Evolutionary conservation across 2,113 vertebrate species (phyloP).

Genomic region (Bufo bufo): DNA sequence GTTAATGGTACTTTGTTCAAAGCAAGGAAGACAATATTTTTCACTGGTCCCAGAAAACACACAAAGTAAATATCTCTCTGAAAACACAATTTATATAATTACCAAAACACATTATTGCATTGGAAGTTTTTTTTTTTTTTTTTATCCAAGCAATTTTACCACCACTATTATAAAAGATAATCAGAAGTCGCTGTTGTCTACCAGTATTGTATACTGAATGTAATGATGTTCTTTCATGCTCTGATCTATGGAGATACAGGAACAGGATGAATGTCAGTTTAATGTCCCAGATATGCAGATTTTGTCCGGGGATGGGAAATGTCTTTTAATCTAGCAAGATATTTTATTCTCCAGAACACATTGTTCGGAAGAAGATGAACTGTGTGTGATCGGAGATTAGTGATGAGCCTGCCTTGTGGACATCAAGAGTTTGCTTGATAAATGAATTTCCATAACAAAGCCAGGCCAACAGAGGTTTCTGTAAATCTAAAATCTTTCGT

Average conservation of each 20-base stretch:
- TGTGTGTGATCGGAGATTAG: slow-evolving; percentile 46
- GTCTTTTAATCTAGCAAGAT: slow-evolving; percentile 40
- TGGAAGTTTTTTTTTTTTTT: neutral
- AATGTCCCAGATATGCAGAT: slow-evolving; percentile 35
- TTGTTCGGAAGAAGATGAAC: slow-evolving; percentile 30
- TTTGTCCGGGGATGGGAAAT: slow-evolving; percentile 16
- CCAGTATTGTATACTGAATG: neutral
- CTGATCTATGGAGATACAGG: slow-evolving; percentile 31
- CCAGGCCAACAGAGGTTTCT: neutral
- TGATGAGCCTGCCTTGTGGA: slow-evolving; percentile 37
- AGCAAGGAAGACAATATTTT: neutral
- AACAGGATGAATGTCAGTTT: neutral
- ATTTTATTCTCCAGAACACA: slow-evolving; percentile 41
- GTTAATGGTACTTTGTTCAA: neutral
- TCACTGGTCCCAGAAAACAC: neutral
- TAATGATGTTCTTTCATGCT: slow-evolving; percentile 12
- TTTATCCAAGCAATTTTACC: neutral
- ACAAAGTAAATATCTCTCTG: neutral
- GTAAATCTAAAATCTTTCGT: neutral
- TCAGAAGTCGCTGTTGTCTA: neutral
- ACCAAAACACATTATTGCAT: neutral
- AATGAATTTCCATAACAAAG: slow-evolving; percentile 47
- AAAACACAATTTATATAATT: neutral
- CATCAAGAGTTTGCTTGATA: slow-evolving; percentile 34
- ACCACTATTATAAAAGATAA: neutral